Evolutionary conservation across 2,113 vertebrate species (phyloP), one percentile per base, ranked within the genome.

Genomic region (Mungos mungo): DNA sequence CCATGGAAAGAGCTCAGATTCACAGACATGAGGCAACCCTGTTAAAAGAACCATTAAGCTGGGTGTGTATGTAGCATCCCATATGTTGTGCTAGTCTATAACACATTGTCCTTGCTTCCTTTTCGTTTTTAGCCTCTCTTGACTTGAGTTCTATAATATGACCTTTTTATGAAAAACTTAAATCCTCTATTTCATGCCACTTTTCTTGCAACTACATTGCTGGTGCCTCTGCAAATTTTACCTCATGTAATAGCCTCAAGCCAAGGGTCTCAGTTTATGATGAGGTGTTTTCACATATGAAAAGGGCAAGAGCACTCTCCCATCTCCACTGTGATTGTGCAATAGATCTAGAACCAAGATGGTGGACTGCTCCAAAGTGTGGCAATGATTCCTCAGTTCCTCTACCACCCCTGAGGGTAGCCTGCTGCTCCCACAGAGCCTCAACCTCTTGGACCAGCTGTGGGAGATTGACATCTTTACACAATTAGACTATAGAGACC

Each of bases 121-220:
- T 97, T 89, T 97, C 29, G 27, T 96, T 45, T 93, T 94, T 94
- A 25, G 11, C 35, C 76, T 85, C 71, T 89, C 31, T 41, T 95
- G 68, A 12, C 41, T 69, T 27, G 27, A 76, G 6, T 90, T 33
- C 66, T 19, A 71, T 38, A 50, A 71, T 60, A 86, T 54, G n/a
- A 95, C 6, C n/a, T 96, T 45, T 69, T 41, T n/a, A 45, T 63
- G 50, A 79, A 77, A 96, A 86, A 86, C 35, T 82, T 86, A 68
- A 96, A 63, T 89, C 47, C 14, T 81, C 21, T 90, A 41, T 85
- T 86, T 92, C 47, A 82, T 85, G 71, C 27, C 47, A 76, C 45
- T 60, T 80, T 96, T 88, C 52, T 94, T 71, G 35, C 57, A 92
- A 63, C n/a, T 29, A 81, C 23, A 35, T 81, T 68, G 38, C 52